A percentile compares a stretch with the other conserved stretches of the same genome.
Evolutionary conservation across 30 jellyfish, hydroid and myxozoan species (phyloP).

Genomic region (Chironex yamaguchii): DNA sequence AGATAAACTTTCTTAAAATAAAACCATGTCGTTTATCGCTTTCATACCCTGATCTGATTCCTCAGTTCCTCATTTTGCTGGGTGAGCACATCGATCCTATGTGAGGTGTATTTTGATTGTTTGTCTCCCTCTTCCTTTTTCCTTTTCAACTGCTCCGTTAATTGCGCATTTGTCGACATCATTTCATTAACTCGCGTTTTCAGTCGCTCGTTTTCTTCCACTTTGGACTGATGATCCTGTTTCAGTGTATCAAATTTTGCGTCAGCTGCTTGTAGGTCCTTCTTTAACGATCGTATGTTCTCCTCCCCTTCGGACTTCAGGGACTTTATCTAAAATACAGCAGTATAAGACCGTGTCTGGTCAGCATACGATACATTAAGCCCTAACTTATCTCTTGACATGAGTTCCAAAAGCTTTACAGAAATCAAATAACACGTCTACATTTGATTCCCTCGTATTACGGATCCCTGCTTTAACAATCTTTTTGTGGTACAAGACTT

Average conservation of each 20-base stretch:
- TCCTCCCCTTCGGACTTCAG: too few species aligned
- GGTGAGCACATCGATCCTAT: not conserved
- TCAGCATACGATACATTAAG: too few species aligned
- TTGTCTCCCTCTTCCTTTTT: not conserved
- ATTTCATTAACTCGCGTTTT: not conserved
- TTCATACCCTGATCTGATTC: not conserved
- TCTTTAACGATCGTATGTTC: not conserved
- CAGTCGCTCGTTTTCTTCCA: conserved; percentile 56
- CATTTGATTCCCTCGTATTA: too few species aligned
- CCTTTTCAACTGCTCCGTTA: not conserved
- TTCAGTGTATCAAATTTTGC: conserved; percentile 30
- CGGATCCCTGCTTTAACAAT: too few species aligned
- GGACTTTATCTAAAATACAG: too few species aligned
- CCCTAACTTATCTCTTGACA: too few species aligned
- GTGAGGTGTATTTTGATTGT: not conserved
- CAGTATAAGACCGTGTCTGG: too few species aligned
- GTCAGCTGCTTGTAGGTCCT: conserved; percentile 62
- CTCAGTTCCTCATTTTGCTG: not conserved
- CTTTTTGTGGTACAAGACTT: too few species aligned
- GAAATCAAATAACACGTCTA: too few species aligned
- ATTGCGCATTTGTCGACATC: not conserved
- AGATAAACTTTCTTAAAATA: too few species aligned
- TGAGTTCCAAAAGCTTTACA: too few species aligned
- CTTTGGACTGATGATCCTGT: conserved; percentile 37
- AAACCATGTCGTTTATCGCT: too few species aligned